These are phyloP conservation scores for Halichoeres trimaculatus DNA, from an alignment of 2,113 vertebrate genomes.

Conservation along the genomic window DNA sequence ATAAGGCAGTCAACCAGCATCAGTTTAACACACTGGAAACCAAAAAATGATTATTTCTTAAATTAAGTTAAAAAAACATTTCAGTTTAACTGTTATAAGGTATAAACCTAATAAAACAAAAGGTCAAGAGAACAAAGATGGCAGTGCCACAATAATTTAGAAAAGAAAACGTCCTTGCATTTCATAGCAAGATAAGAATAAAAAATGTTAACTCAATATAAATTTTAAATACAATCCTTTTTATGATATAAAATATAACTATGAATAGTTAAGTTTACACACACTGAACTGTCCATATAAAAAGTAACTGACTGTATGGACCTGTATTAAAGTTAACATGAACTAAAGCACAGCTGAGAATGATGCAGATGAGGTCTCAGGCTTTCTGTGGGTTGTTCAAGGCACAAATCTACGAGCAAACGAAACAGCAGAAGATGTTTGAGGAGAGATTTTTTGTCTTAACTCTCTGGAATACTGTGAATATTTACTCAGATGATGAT, in stretches of 20 bases:
- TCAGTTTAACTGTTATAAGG: conserved; percentile 34
- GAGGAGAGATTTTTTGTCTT: not conserved
- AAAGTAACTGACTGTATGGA: conserved; percentile 8
- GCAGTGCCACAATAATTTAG: conserved; percentile 70
- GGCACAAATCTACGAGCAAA: conserved; percentile 9
- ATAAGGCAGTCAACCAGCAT: conserved; percentile 67
- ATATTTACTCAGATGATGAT: conserved; percentile 15
- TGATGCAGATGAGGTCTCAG: conserved; percentile 34
- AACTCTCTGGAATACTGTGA: conserved; percentile 4
- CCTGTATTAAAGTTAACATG: conserved; percentile 5
- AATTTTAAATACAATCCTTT: conserved; percentile 39
- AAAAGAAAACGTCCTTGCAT: conserved; percentile 58
- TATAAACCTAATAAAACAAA: conserved; percentile 11
- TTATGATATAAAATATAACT: conserved; percentile 39
- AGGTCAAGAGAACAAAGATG: conserved; percentile 56
- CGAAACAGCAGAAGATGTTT: conserved; percentile 21
- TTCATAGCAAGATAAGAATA: conserved; percentile 38
- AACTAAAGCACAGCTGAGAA: conserved; percentile 29
- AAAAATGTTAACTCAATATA: conserved; percentile 38
- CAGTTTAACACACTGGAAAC: conserved; percentile 49
- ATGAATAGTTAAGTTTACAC: conserved; percentile 8
- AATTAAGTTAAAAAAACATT: conserved; percentile 56
- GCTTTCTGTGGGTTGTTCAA: conserved; percentile 35
- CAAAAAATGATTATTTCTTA: conserved; percentile 31
- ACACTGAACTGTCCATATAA: conserved; percentile 7